Base-by-base conservation (phyloP, 2,113 vertebrate species). In the Cochlearius cochlearius region DNA sequence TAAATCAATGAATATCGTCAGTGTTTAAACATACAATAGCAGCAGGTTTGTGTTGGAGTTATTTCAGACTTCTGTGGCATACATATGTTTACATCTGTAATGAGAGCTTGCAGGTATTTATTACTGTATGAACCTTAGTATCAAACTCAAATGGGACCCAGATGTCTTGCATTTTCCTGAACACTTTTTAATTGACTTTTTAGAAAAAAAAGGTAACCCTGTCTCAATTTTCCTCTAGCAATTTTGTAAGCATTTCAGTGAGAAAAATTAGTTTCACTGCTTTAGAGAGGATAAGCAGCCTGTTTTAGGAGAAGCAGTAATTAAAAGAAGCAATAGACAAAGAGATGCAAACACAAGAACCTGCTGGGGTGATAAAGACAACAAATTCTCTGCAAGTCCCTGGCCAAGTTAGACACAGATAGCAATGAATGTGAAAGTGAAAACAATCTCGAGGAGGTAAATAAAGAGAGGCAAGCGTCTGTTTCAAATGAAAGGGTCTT, bases 401-500 rank as follows among this genome's bases (percentile, higher is more conserved):
- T 2, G 7, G 59, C 34, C 64, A 77, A 94, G 56, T 67, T 56
- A 84, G 88, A 86, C n/a, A 79, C 20, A 78, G 73, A 82, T 39
- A 82, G 36, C 59, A 94, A 81, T 84, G 81, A 92, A 80, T 80
- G 49, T 64, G 60, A 81, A 85, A 81, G 53, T 27, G 50, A 77
- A 97, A 97, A 83, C 56, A 73, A 39, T 74, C 82, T 81, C 91
- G 60, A 86, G 3, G 36, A 66, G 43, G 14, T 23, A 96, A 74
- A 95, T 84, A 89, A 95, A 94, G 59, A 95, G 49, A 92, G 52
- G 10, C 64, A 86, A 93, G 26, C 0, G 0, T 53, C 77, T 76
- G n/a, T 96, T 96, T 96, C 71, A 91, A 90, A 84, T 38, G 67
- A 84, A 96, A 96, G 56, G 19, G 29, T 93, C 90, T 94, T 92